Evolutionary conservation across 1,140 invertebrate genomes (phyloP).

Genomic region (Psilanteris sp.): DNA sequence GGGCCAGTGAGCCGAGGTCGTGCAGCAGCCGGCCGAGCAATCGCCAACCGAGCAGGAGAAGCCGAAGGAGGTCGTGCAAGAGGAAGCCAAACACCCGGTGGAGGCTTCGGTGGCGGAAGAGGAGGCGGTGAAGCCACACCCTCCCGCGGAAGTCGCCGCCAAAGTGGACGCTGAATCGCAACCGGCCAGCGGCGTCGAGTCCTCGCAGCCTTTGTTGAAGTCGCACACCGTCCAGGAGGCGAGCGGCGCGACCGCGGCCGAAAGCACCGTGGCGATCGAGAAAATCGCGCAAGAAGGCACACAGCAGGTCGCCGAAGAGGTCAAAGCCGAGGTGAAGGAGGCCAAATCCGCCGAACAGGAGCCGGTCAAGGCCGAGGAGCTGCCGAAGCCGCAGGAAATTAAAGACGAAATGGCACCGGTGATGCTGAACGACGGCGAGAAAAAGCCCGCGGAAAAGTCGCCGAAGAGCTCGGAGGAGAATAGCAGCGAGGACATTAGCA

Average conservation of each 20-base stretch:
- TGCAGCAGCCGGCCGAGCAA: constrained; percentile 12
- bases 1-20: constrained; percentile 30
- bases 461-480: constrained; percentile 43
- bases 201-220: constrained; percentile 28
- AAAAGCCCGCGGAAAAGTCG: constrained; percentile 45
- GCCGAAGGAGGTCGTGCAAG: background rate
- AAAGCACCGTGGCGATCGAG: constrained; percentile 1
- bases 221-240: constrained; percentile 11
- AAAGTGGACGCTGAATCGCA: background rate
- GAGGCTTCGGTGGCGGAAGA: constrained; percentile 39
- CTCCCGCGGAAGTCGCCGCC: background rate
- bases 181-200: constrained; percentile 25
- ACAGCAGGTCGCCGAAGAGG: constrained; percentile 31
- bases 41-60: constrained; percentile 16
- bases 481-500: constrained; percentile 63
- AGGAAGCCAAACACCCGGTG: constrained; percentile 9
- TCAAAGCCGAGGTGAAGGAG: constrained; percentile 54
- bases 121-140: constrained; percentile 7
- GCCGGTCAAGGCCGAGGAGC: constrained; percentile 61
- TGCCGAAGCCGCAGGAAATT: constrained; percentile 69
- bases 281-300: constrained; percentile 8
- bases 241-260: constrained; percentile 10
- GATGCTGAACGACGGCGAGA: constrained; percentile 37
- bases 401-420: constrained; percentile 40
- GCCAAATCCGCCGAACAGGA: constrained; percentile 60